These are phyloP conservation scores for Alauda arvensis DNA, from an alignment of 2,797 vertebrate species.

Conservation along the genomic window DNA sequence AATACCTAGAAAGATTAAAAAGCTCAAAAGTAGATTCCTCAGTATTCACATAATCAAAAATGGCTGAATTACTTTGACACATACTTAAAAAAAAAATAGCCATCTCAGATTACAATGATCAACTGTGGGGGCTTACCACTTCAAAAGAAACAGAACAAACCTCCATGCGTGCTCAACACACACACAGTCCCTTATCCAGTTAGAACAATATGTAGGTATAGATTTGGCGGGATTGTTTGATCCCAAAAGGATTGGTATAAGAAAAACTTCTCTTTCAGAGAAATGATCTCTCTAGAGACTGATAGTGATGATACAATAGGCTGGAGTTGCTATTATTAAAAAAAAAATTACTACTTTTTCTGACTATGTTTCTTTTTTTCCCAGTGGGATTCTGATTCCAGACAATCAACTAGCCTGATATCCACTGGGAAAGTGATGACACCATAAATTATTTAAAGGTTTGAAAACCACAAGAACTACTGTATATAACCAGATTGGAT, in stretches of 20 bases:
- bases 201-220: conserved; percentile 8
- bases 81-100: neutral
- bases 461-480: conserved; percentile 74
- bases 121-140: neutral
- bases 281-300: conserved; percentile 49
- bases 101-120: neutral
- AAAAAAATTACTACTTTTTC: conserved; percentile 52
- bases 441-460: conserved; percentile 78
- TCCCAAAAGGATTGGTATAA: conserved; percentile 22
- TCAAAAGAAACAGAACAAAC: neutral
- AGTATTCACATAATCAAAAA: conserved; percentile 1
- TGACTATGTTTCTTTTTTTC: conserved; percentile 42
- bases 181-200: neutral
- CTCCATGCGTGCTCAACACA: neutral
- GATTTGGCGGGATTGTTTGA: conserved; percentile 35
- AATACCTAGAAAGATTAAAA: neutral
- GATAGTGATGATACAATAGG: conserved; percentile 44
- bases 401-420: conserved; percentile 67
- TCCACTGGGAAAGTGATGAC: conserved; percentile 73
- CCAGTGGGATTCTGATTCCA: conserved; percentile 70
- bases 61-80: neutral
- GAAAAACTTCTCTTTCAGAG: conserved; percentile 46
- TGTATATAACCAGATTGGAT: conserved; percentile 77
- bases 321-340: conserved; percentile 68
- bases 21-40: neutral